These are phyloP conservation scores for Ursus arctos DNA, from an alignment of 2,113 vertebrate species.

Conservation along the genomic window DNA sequence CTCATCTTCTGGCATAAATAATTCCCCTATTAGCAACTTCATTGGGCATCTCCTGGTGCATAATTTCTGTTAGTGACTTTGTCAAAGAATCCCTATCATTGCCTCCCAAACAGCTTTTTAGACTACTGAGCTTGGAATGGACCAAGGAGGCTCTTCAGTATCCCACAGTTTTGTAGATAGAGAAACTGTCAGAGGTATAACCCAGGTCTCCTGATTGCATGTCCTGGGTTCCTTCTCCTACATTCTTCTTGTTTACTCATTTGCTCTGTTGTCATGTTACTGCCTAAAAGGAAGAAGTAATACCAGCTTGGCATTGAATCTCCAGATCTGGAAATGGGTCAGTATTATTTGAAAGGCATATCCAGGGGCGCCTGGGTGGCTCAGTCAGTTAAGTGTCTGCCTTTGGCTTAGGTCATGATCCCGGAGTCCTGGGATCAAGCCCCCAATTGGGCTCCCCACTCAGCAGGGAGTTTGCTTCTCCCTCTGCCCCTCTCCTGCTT, in stretches of 20 bases:
- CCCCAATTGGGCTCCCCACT: not conserved
- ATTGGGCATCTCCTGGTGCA: not conserved
- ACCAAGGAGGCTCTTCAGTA: not conserved
- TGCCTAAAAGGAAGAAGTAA: not conserved
- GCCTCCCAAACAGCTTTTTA: not conserved
- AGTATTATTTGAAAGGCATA: not conserved
- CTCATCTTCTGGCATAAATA: not conserved
- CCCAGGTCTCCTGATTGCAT: not conserved
- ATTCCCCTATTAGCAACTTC: not conserved
- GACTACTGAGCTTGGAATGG: not conserved
- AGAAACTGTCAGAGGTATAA: not conserved
- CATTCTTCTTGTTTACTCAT: not conserved
- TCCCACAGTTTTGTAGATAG: not conserved
- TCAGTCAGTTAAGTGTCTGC: not conserved
- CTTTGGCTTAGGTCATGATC: not conserved
- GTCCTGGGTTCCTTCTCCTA: not conserved
- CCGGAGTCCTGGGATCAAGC: not conserved
- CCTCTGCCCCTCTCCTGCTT: not conserved
- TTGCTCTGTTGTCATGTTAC: not conserved
- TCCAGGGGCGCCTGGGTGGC: not conserved
- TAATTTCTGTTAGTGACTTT: slow-evolving; percentile 4
- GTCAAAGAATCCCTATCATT: not conserved
- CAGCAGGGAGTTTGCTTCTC: not conserved
- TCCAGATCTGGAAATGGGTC: not conserved
- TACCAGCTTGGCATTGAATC: not conserved